Evolutionary conservation across 92 coral and sea anemone genomes (phyloP).

Genomic region (Hydrozoanthus gracilis): DNA sequence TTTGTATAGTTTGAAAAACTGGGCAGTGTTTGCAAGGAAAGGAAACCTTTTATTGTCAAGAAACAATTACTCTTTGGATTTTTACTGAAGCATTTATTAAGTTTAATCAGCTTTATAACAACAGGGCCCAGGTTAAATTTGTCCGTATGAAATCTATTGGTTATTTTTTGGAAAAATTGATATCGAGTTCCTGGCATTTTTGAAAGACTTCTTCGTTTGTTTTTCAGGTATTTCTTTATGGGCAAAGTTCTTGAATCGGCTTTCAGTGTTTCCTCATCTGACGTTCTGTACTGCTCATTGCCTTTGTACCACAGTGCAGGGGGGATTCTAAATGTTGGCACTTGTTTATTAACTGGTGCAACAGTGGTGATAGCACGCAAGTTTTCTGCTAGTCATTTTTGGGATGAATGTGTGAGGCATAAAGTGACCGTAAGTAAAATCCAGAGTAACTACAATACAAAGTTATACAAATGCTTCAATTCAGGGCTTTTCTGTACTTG

Average conservation of each 20-base stretch:
- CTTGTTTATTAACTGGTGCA: slow-evolving; percentile 69
- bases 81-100: too few species aligned
- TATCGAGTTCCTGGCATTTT: not conserved
- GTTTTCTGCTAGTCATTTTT: slow-evolving; percentile 94
- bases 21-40: too few species aligned
- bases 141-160: too few species aligned
- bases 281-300: slow-evolving; percentile 78
- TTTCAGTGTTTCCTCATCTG: slow-evolving; percentile 30
- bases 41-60: too few species aligned
- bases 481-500: not conserved
- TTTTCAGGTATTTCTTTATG: slow-evolving; percentile 34
- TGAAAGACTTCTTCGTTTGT: not conserved
- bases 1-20: too few species aligned
- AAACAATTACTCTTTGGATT: too few species aligned
- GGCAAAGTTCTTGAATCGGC: slow-evolving; percentile 1
- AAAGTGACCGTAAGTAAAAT: slow-evolving; percentile 84
- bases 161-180: not conserved
- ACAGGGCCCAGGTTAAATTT: too few species aligned
- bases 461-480: too few species aligned
- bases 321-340: slow-evolving; percentile 69
- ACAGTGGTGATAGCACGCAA: slow-evolving; percentile 79
- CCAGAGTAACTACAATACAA: not conserved
- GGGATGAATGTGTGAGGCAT: slow-evolving; percentile 89
- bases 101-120: too few species aligned
- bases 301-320: slow-evolving; percentile 92